Conservation (phyloP, 2,888 invertebrate genomes). For the Zele albiditarsus region DNA sequence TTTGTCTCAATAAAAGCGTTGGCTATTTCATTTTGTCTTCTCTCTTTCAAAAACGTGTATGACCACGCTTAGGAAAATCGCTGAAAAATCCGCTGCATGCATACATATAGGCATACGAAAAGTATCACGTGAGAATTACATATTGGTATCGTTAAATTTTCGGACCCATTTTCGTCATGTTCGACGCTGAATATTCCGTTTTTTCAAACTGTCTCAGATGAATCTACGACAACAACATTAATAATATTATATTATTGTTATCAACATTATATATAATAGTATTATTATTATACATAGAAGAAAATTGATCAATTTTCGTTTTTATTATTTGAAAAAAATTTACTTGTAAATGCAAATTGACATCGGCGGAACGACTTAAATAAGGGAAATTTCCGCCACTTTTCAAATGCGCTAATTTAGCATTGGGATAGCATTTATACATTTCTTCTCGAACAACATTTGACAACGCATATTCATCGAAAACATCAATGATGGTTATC, state of each 20-base stretch:
- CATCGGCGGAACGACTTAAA: constrained; percentile 89
- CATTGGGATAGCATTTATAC: constrained; percentile 89
- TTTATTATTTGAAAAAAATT: constrained; percentile 43
- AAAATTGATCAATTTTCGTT: neutral
- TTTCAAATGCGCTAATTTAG: constrained; percentile 90
- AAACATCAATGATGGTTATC: constrained; percentile 91
- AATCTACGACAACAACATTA: constrained; percentile 75
- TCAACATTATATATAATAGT: too few relatives aligned
- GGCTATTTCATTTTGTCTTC: too few relatives aligned
- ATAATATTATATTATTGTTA: too few relatives aligned
- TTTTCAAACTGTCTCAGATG: constrained; percentile 83
- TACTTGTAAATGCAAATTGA: constrained; percentile 91
- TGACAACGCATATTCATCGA: constrained; percentile 90
- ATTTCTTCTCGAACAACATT: constrained; percentile 85
- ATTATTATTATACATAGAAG: constrained; percentile 24
- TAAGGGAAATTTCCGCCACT: constrained; percentile 94
- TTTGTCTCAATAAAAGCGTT: too few relatives aligned
- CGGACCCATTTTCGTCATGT: neutral
- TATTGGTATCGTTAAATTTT: neutral
- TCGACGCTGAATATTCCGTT: constrained; percentile 75
- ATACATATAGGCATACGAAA: too few relatives aligned
- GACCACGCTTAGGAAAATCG: too few relatives aligned
- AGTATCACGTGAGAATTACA: neutral
- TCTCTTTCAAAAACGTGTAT: too few relatives aligned
- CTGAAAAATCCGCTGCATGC: too few relatives aligned